phyloP scores from a whole-genome alignment of 2,797 vertebrate species.

The Microhierax caerulescens region DNA sequence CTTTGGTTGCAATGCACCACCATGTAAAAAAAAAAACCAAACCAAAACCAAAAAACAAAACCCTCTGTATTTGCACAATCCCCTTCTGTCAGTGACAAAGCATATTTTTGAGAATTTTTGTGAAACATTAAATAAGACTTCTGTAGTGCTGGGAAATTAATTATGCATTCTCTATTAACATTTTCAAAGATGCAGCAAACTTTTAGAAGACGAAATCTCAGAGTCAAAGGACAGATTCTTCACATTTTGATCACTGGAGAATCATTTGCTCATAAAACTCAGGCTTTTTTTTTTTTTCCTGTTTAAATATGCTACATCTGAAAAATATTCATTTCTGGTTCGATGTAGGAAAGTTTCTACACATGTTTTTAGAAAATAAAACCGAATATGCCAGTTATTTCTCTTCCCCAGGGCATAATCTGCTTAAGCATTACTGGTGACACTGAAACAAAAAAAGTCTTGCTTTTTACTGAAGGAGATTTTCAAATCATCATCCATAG shows the following conservation, averaged over 20 bases:
- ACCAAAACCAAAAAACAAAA: too few relatives aligned
- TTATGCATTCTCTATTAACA: background rate
- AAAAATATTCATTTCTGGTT: background rate
- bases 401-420: background rate
- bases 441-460: background rate
- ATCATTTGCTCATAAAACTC: background rate
- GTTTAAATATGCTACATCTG: background rate
- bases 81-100: background rate
- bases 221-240: background rate
- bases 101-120: background rate
- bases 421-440: background rate
- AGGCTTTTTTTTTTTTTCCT: background rate
- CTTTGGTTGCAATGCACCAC: background rate
- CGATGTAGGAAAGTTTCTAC: background rate
- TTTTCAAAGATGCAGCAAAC: background rate
- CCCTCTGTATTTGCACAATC: background rate
- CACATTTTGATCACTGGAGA: background rate
- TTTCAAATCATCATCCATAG: background rate
- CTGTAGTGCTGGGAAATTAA: background rate
- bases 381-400: background rate
- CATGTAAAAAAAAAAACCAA: too few relatives aligned
- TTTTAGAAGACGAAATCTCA: background rate
- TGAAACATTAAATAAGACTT: background rate
- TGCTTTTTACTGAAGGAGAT: background rate
- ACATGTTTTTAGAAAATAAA: background rate